Percentiles rank a stretch among this genome's conserved stretches.
These are phyloP conservation scores for Venustaconcha ellipsiformis DNA, from an alignment of 1,140 invertebrate species.

Conservation along the genomic window DNA sequence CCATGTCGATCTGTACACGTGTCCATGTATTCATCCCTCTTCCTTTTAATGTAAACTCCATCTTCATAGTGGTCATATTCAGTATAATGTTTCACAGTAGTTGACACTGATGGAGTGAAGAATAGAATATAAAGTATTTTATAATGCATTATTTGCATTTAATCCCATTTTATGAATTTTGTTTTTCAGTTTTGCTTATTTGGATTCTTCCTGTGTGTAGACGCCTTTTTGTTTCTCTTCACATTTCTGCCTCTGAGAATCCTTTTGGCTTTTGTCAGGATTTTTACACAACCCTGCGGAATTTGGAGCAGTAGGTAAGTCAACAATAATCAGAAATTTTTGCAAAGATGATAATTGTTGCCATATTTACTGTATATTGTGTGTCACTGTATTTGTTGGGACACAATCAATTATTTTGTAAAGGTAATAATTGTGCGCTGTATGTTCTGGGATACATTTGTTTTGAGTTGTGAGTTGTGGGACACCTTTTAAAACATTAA, in stretches of 20 bases:
- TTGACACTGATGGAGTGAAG: background rate
- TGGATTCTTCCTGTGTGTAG: conserved; percentile 97
- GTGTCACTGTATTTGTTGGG: no score
- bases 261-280: conserved; percentile 76
- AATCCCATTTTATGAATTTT: conserved; percentile 22
- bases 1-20: no score
- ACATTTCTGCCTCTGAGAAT: conserved; percentile 97
- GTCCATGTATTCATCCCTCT: no score
- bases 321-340: background rate
- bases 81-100: background rate
- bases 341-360: no score
- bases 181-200: conserved; percentile 86
- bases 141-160: background rate
- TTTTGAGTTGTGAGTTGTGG: no score
- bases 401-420: no score
- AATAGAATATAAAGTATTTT: background rate
- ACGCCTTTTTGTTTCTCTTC: conserved; percentile 98
- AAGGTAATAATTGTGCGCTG: no score
- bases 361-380: no score
- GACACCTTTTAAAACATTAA: no score
- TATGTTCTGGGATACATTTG: no score
- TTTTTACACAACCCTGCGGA: conserved; percentile 62
- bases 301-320: conserved; percentile 25
- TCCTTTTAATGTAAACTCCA: no score
- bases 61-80: no score